Conservation (phyloP, 2,113 vertebrate species). For the Mastomys natalensis region DNA sequence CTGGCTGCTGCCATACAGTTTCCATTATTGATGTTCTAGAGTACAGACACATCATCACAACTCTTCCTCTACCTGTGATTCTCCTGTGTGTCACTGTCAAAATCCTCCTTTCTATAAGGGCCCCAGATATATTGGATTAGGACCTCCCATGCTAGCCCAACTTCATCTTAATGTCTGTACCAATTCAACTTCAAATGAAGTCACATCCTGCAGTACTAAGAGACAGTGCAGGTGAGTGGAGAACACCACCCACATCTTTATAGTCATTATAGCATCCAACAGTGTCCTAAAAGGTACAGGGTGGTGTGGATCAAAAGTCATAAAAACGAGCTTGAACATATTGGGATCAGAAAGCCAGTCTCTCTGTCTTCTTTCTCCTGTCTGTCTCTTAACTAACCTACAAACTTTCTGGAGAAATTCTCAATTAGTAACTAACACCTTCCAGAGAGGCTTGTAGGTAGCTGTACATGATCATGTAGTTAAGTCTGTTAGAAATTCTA, state of each 20-base stretch:
- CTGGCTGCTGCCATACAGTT: background rate
- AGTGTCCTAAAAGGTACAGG: too few relatives aligned
- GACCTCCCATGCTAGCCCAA: too few relatives aligned
- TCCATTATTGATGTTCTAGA: too few relatives aligned
- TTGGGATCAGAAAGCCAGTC: too few relatives aligned
- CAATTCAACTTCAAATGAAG: background rate
- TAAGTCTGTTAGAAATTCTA: too few relatives aligned
- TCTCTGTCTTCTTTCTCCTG: background rate
- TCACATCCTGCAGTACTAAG: background rate
- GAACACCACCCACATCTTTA: background rate
- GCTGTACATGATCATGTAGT: background rate
- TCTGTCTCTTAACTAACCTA: background rate
- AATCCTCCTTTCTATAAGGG: background rate
- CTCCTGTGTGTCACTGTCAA: background rate
- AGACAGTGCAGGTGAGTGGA: background rate
- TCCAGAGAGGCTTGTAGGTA: background rate
- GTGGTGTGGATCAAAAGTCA: background rate
- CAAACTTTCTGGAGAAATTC: background rate
- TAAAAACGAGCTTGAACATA: background rate
- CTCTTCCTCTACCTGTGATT: background rate
- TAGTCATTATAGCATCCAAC: background rate
- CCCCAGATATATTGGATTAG: too few relatives aligned
- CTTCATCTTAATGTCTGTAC: too few relatives aligned
- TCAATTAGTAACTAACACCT: background rate
- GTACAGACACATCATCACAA: background rate